These are phyloP conservation scores for Astropecten irregularis DNA, from an alignment of 53 echinoderm and acorn worm genomes.

Conservation along the genomic window DNA sequence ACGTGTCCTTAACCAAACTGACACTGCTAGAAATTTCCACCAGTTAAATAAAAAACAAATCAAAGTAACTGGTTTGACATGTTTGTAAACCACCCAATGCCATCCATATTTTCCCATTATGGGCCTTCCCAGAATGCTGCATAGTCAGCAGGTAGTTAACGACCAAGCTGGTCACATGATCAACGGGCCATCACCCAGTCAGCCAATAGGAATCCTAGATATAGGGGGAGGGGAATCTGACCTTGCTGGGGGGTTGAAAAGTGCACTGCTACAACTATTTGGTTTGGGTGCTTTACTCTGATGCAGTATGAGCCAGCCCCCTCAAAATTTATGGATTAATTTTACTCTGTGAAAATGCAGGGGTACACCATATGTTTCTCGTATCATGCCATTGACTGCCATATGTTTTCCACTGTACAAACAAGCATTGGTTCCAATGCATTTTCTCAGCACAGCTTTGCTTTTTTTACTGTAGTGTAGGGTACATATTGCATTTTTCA, in stretches of 20 bases:
- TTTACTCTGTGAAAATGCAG: neutral
- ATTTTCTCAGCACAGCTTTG: no score
- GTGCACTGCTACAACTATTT: neutral
- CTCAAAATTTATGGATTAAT: constrained; percentile 14
- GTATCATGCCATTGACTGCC: neutral
- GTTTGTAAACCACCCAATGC: no score
- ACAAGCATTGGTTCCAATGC: no score
- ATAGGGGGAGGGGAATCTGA: constrained; percentile 1
- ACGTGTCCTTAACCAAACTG: neutral
- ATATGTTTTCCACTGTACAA: no score
- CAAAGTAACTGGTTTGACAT: no score
- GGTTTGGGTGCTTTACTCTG: no score
- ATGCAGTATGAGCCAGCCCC: no score
- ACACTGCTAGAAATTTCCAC: constrained; percentile 11
- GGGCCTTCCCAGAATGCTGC: constrained; percentile 14
- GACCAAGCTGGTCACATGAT: neutral
- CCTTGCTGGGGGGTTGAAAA: neutral
- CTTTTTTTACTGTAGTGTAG: no score
- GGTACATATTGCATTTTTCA: no score
- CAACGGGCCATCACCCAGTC: neutral
- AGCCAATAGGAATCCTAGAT: neutral
- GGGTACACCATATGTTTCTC: neutral
- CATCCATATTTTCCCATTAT: constrained; percentile 4
- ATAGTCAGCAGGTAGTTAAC: constrained; percentile 26
- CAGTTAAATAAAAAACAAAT: neutral